Evolutionary conservation across 2,888 invertebrate species (phyloP).

Genomic region (Brachyptera putata): DNA sequence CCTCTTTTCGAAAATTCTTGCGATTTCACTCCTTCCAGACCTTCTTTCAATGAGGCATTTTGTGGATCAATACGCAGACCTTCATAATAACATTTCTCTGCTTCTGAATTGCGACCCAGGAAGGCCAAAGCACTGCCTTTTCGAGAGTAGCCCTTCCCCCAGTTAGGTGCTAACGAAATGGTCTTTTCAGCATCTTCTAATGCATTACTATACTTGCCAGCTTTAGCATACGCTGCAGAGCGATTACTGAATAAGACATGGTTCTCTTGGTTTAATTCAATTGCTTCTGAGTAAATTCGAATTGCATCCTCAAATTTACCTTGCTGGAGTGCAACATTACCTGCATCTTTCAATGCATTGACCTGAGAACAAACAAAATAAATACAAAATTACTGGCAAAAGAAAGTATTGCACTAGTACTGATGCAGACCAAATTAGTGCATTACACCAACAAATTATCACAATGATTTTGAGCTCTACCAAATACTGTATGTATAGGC

Average conservation of each 20-base stretch:
- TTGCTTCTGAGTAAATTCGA: conserved; percentile 74
- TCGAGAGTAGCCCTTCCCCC: conserved; percentile 83
- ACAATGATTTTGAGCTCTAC: no score
- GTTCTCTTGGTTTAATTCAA: conserved; percentile 71
- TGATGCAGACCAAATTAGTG: no score
- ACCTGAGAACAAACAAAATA: not conserved
- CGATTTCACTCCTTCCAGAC: conserved; percentile 59
- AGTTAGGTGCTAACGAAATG: conserved; percentile 71
- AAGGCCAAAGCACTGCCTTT: conserved; percentile 83
- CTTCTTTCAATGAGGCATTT: conserved; percentile 65
- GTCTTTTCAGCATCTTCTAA: conserved; percentile 83
- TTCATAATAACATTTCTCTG: conserved; percentile 69
- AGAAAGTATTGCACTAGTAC: no score
- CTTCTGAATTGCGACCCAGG: conserved; percentile 67
- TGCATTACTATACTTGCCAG: conserved; percentile 67
- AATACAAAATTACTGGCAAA: not conserved
- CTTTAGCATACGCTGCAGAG: conserved; percentile 85
- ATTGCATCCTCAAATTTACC: conserved; percentile 77
- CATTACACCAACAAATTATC: no score
- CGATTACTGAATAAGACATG: conserved; percentile 89
- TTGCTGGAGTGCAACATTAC: conserved; percentile 75
- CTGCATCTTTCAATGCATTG: conserved; percentile 68
- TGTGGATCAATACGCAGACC: conserved; percentile 68
- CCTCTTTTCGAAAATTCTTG: conserved; percentile 37
- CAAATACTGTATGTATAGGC: no score